Evolutionary conservation across 2,113 vertebrate genomes (phyloP).

Genomic region (Hippocampus zosterae): DNA sequence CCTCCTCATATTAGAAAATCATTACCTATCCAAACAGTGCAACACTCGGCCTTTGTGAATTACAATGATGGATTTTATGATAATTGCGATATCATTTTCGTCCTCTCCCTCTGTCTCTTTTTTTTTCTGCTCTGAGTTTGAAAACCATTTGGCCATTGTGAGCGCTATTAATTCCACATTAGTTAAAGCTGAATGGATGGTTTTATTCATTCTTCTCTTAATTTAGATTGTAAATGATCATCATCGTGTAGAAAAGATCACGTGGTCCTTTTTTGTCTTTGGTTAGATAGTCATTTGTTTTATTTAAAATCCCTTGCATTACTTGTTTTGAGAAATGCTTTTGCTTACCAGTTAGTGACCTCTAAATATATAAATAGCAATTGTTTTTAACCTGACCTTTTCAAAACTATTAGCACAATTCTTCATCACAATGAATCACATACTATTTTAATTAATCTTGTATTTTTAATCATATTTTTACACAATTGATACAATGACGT

Average conservation of each 20-base stretch:
- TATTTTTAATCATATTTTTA: no score
- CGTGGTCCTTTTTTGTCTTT: slow-evolving; percentile 31
- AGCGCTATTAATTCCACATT: slow-evolving; percentile 97
- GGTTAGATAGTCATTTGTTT: slow-evolving; percentile 13
- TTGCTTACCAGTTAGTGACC: neutral
- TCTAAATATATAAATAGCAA: no score
- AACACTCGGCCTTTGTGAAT: slow-evolving; percentile 90
- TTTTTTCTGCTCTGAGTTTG: slow-evolving; percentile 84
- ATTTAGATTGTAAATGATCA: slow-evolving; percentile 59
- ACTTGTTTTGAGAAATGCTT: neutral
- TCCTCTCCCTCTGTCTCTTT: slow-evolving; percentile 56
- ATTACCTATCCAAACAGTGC: slow-evolving; percentile 99
- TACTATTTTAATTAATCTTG: no score
- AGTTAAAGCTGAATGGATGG: slow-evolving; percentile 85
- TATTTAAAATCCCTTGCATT: slow-evolving; percentile 16
- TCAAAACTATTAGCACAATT: neutral
- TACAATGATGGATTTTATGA: slow-evolving; percentile 99
- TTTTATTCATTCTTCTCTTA: slow-evolving; percentile 63
- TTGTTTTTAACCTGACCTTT: neutral
- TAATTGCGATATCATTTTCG: slow-evolving; percentile 98
- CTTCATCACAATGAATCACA: no score
- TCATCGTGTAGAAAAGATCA: slow-evolving; percentile 46
- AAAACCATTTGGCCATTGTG: slow-evolving; percentile 87
- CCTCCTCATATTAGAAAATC: slow-evolving; percentile 96
- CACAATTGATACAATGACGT: no score